A percentile compares a stretch with the other conserved stretches of the same genome.
These are phyloP conservation scores for Phallusia fumigata DNA, from an alignment of 23 tunicate species.

Conservation along the genomic window DNA sequence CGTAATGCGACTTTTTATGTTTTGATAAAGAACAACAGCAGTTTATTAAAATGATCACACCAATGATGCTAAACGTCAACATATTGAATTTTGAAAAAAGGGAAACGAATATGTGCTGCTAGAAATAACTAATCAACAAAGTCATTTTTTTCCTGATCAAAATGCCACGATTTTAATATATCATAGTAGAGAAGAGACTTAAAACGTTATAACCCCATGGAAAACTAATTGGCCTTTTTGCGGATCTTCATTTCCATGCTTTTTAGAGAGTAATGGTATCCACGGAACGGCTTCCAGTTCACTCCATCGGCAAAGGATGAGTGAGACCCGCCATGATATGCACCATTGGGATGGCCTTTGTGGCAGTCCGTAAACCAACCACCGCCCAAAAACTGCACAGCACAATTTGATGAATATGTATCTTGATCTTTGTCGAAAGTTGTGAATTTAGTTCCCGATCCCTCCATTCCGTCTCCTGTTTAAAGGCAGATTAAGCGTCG, in stretches of 20 bases:
- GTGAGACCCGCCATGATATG: background rate
- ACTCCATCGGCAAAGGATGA: background rate
- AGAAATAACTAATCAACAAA: too few relatives aligned
- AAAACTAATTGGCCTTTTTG: background rate
- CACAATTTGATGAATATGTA: background rate
- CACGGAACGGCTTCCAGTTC: background rate
- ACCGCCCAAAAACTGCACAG: background rate
- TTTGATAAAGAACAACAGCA: too few relatives aligned
- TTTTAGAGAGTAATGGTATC: background rate
- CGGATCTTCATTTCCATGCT: background rate
- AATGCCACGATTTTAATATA: too few relatives aligned
- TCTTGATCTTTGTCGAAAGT: background rate
- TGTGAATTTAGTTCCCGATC: background rate
- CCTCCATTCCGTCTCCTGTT: background rate
- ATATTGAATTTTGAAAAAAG: too few relatives aligned
- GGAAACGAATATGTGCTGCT: too few relatives aligned
- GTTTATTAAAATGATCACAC: too few relatives aligned
- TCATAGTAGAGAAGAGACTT: too few relatives aligned
- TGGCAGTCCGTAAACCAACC: background rate
- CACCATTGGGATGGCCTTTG: background rate
- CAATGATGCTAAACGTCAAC: too few relatives aligned
- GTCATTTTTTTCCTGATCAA: too few relatives aligned
- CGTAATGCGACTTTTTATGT: too few relatives aligned
- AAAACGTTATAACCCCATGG: too few relatives aligned
- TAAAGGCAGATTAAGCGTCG: background rate